These are phyloP conservation scores for Euplagia quadripunctaria DNA, from an alignment of 2,888 invertebrate species.

Conservation along the genomic window DNA sequence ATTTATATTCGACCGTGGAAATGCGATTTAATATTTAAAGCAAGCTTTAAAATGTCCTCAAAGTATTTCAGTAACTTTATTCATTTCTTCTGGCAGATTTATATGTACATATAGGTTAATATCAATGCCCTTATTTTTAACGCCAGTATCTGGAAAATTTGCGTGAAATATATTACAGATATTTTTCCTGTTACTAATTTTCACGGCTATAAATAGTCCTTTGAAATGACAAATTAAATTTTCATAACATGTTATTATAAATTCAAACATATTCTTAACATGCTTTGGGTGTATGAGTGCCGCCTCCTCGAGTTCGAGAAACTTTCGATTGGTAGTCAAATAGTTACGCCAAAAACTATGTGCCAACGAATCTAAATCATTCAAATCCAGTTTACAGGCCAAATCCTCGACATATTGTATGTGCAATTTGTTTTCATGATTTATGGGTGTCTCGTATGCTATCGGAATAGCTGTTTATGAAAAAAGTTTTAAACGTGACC, in stretches of 20 bases:
- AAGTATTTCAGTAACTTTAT: background rate
- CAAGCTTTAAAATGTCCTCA: background rate
- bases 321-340: background rate
- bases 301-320: background rate
- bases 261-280: background rate
- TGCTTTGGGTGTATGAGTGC: background rate
- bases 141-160: background rate
- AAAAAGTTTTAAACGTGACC: background rate
- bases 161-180: constrained; percentile 1
- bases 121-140: constrained; percentile 4
- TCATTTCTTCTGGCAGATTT: background rate
- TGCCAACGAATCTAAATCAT: constrained; percentile 64
- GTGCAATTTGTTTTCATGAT: constrained; percentile 43
- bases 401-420: constrained; percentile 49
- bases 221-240: constrained; percentile 1
- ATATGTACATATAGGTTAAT: background rate
- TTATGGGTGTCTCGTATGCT: constrained; percentile 22
- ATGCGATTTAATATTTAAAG: background rate
- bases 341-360: constrained; percentile 35
- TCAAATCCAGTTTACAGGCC: constrained; percentile 53
- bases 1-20: constrained; percentile 2
- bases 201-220: constrained; percentile 1
- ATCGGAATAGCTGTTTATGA: background rate
- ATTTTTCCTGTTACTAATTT: constrained; percentile 3
- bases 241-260: background rate